Conservation (phyloP, 2,888 invertebrate genomes). For the Nineta flava region DNA sequence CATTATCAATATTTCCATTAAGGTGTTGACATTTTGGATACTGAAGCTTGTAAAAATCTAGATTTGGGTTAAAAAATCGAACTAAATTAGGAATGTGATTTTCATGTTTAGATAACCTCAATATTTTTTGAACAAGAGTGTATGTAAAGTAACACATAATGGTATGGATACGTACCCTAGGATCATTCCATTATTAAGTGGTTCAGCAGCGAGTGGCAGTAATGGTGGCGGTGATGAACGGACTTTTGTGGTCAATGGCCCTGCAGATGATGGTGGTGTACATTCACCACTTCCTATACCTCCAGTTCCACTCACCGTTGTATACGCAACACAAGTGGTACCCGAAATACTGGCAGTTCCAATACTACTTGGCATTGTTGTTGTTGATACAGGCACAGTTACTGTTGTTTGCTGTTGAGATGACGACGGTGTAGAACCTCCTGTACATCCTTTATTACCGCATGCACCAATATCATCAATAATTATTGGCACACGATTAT, state of each 20-base stretch:
- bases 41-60: too few relatives aligned
- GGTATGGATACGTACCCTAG: conserved; percentile 29
- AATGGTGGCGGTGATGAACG: conserved; percentile 27
- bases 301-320: background rate
- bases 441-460: background rate
- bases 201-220: conserved; percentile 30
- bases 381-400: background rate
- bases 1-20: too few relatives aligned
- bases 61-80: too few relatives aligned
- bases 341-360: background rate
- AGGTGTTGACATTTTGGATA: too few relatives aligned
- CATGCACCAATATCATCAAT: background rate
- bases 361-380: background rate
- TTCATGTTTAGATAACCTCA: too few relatives aligned
- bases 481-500: background rate
- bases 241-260: conserved; percentile 11
- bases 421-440: background rate
- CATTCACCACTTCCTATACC: background rate
- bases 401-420: background rate
- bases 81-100: too few relatives aligned
- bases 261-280: background rate
- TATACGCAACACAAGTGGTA: background rate
- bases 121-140: too few relatives aligned
- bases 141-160: too few relatives aligned
- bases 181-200: conserved; percentile 47